Conservation (phyloP, 2,113 vertebrate genomes). For the Arothron firmamentum region DNA sequence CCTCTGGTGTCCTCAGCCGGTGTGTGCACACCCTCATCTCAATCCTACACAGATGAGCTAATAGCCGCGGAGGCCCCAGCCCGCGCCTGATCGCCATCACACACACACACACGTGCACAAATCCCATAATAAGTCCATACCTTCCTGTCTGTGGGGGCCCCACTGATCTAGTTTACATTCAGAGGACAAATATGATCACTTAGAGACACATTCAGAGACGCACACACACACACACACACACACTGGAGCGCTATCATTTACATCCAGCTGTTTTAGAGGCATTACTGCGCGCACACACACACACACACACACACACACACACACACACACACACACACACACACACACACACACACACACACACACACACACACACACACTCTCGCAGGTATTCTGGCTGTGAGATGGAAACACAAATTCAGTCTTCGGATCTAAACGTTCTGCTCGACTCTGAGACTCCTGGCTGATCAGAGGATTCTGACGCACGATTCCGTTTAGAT, state of each 20-base stretch:
- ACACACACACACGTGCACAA: constrained; percentile 36
- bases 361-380: constrained; percentile 27
- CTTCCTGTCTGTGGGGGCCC: constrained; percentile 52
- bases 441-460: constrained; percentile 70
- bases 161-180: constrained; percentile 59
- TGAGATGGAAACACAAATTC: constrained; percentile 50
- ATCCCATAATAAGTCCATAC: constrained; percentile 59
- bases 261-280: constrained; percentile 23
- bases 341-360: constrained; percentile 27
- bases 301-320: no score
- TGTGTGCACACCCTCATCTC: constrained; percentile 70
- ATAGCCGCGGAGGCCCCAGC: constrained; percentile 67
- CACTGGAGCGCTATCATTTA: constrained; percentile 3
- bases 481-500: no score
- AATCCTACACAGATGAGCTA: constrained; percentile 69
- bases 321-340: constrained; percentile 9
- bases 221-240: constrained; percentile 9
- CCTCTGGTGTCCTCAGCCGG: constrained; percentile 68
- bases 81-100: constrained; percentile 67
- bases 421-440: constrained; percentile 57
- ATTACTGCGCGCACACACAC: constrained; percentile 3
- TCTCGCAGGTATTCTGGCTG: not conserved
- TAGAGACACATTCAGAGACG: constrained; percentile 33
- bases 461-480: constrained; percentile 38
- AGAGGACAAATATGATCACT: constrained; percentile 60